phyloP scores from a whole-genome alignment of 2,113 vertebrate species.

The Misgurnus anguillicaudatus region DNA sequence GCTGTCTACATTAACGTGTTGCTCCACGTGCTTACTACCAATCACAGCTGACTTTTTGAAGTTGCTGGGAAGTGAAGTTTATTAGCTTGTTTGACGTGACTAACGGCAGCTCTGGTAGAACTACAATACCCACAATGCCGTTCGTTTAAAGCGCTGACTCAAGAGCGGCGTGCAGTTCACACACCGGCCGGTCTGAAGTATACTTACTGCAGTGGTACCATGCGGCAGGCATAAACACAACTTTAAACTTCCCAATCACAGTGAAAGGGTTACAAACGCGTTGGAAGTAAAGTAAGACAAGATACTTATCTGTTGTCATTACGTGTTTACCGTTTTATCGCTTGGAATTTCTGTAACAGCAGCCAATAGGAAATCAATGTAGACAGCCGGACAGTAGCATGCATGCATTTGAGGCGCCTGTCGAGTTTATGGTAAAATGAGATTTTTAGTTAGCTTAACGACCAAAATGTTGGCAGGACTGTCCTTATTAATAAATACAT shows the following conservation, averaged over 20 bases:
- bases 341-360: background rate
- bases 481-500: background rate
- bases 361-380: background rate
- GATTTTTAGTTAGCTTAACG: background rate
- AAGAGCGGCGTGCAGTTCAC: background rate
- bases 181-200: slow-evolving; percentile 20
- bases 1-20: background rate
- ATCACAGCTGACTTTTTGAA: background rate
- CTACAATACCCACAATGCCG: slow-evolving; percentile 46
- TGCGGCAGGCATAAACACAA: background rate
- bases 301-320: slow-evolving; percentile 16
- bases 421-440: background rate
- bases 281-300: slow-evolving; percentile 21
- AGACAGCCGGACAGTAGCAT: background rate
- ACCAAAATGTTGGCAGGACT: background rate
- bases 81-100: rapidly evolving
- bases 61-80: slow-evolving; percentile 33
- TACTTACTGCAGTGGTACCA: background rate
- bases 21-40: slow-evolving; percentile 39
- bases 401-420: background rate
- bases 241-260: background rate
- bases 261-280: background rate
- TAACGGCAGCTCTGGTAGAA: background rate
- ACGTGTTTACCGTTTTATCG: background rate
- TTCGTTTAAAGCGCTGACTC: background rate